Base-by-base conservation (phyloP, 2,113 vertebrate species). In the Callospermophilus lateralis region DNA sequence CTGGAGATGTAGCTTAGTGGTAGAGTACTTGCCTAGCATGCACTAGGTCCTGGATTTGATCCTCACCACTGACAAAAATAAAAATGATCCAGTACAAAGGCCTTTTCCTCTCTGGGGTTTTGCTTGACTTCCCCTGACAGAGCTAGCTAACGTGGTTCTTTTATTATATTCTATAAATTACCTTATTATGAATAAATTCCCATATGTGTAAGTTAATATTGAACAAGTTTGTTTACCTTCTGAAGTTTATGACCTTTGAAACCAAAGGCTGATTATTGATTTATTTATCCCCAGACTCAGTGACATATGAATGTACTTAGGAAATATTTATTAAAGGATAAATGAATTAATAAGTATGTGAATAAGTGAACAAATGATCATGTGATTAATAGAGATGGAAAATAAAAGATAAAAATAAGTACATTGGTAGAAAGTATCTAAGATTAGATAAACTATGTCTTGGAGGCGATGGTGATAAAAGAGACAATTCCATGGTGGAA, bases 341-440 rank as follows among this genome's bases (percentile, higher is more conserved):
- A 90, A 45, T 37, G 37, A 30, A 68, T 96, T 20, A 93, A 53
- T 65, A 72, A 74, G 5, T 34, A 89, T 19, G 16, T 67, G 63
- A 90, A 84, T 68, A 77, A 89, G 26, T 81, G 16, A 32, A 86
- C n/a, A 83, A 84, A 93, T 78, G 30, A 92, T n/a, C 37, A 61
- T 42, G 34, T 88, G 70, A 90, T 81, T 81, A 48, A 45, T 96
- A 17, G 12, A 55, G 7, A 85, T 30, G 5, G 53, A 78, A 73
- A 84, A 76, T 89, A 81, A 83, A 81, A 93, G 63, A 79, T 68
- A 70, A 83, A 48, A 67, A 34, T 17, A 76, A 88, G 55, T 68
- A 3, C 10, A 58, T 20, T 22, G 8, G 30, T 5, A 83, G 34
- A 58, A 89, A 92, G 45, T 45, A 61, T 34, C 10, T 67, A 72